Evolutionary conservation across 2,113 vertebrate species (phyloP), one percentile per base, ranked within the genome.

Genomic region (Rhodinocichla rosea): DNA sequence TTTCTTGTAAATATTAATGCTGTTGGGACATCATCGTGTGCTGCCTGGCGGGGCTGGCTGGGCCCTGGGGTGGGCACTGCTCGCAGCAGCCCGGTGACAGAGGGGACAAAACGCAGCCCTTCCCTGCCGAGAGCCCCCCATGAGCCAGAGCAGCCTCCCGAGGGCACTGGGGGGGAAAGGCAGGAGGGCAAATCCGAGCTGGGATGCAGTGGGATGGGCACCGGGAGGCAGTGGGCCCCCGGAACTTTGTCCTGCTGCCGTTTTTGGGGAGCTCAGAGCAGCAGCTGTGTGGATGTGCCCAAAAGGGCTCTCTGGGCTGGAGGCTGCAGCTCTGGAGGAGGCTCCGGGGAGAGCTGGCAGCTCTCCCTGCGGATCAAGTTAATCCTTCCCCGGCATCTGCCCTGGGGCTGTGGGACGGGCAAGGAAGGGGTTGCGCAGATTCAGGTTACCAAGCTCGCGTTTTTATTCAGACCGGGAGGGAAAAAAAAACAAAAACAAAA

Each of bases 1-100:
- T 64, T 64, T 52, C 35, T 45, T 15, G 28, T 28, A 74, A 45
- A 23, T 18, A 16, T 1, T 6, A 1, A 2, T 12, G 35, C 18
- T 60, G n/a, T 6, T 44, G n/a, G 81, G 47, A 37, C 2, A 9
- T 3, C 2, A 9, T 2, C 1, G 1, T 1, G 23, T 5, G 37
- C 23, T 27, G 37, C 23, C 49, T 24, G 32, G 14, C 13, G 2
- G 35, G n/a, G 55, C 37, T 35, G 62, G 27, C 62, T 1, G 3
- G 30, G 75, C 44, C 2, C 13, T 3, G 71, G 23, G 5, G 10
- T 5, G 80, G 74, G 62, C 82, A 27, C 0, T 15, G 82, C 33
- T 33, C 16, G 20, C 26, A 37, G 52, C 33, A 55, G 75, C 47
- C 3, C 0, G 2, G 57, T 20, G 79, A 50, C 45, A 11, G 7